Conservation (phyloP, 2,888 invertebrate genomes). For the Pyrrhia umbra region DNA sequence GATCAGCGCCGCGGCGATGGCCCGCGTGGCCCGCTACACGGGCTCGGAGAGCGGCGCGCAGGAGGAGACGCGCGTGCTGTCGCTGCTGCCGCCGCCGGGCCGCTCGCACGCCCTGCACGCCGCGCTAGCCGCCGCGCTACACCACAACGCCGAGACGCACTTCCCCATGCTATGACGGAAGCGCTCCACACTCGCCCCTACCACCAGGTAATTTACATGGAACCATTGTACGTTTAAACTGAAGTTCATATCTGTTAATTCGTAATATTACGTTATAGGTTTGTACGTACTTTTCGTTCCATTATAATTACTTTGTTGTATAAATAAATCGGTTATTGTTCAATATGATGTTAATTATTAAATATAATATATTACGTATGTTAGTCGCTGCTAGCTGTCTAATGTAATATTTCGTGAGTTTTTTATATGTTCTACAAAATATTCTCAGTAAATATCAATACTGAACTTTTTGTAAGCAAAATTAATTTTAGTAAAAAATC, state of each 20-base stretch:
- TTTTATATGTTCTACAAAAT: too few species aligned
- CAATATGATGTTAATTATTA: too few species aligned
- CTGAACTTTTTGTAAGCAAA: too few species aligned
- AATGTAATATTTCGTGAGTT: not conserved
- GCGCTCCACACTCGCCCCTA: too few species aligned
- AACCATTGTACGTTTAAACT: too few species aligned
- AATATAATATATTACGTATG: not conserved
- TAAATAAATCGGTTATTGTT: too few species aligned
- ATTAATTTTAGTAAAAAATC: too few species aligned
- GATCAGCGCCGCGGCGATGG: slow-evolving; percentile 82
- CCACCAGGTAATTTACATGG: too few species aligned
- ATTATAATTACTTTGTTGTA: not conserved
- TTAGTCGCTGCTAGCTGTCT: not conserved
- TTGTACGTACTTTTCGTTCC: not conserved
- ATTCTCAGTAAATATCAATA: too few species aligned
- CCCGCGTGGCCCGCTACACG: slow-evolving; percentile 83
- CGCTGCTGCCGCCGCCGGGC: slow-evolving; percentile 69
- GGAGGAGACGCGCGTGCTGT: slow-evolving; percentile 67
- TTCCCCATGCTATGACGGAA: slow-evolving; percentile 74
- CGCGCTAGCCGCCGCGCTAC: slow-evolving; percentile 72
- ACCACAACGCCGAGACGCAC: slow-evolving; percentile 76
- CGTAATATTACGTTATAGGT: not conserved
- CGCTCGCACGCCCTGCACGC: slow-evolving; percentile 74
- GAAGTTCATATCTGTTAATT: too few species aligned
- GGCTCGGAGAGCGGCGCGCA: slow-evolving; percentile 66